Evolutionary conservation across 2,113 vertebrate genomes (phyloP), one percentile per base, ranked within the genome.

Genomic region (Cebus imitator): DNA sequence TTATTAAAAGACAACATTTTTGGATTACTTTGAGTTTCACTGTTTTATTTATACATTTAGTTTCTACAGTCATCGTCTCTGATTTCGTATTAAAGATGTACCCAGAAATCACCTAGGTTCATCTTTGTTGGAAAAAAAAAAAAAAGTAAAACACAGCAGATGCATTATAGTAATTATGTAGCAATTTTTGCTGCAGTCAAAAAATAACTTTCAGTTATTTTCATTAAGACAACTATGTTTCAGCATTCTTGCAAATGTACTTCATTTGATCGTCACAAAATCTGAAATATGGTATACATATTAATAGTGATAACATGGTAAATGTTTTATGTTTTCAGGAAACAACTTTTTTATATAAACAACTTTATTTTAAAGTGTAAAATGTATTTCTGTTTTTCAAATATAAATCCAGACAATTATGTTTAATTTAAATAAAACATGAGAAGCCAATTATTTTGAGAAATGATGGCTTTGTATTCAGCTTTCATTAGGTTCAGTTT

Each of bases 131-230:
- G 43, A 45, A 45, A 12, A 14, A 40, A 80, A 87, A 93, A 72
- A 87, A 73, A 95, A 81, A 70, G 10, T 16, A 78, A 92, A 95
- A 80, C 30, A 40, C 82, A 95, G 55, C 80, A 88, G 89, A 91
- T 93, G 37, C 32, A 52, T 96, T 97, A 80, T 23, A 58, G 70
- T 91, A 94, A 97, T 97, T 97, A 95, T 45, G 20, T 83, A 87
- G 68, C 80, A 98, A 92, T 96, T 97, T 89, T 23, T 96, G 91
- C 91, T 95, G 12, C 37, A 97, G 96, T 93, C 94, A 96, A 96
- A 95, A 85, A 50, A 12, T 43, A 79, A 75, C 91, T 91, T 78
- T 87, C 52, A 90, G 79, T 50, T 76, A 89, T 95, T 97, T 95
- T 96, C 95, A 97, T 92, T 94, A 94, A 95, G 9, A 55, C 48